phyloP scores from a whole-genome alignment of 92 coral and sea anemone genomes.

The Chrysogorgia sp. region DNA sequence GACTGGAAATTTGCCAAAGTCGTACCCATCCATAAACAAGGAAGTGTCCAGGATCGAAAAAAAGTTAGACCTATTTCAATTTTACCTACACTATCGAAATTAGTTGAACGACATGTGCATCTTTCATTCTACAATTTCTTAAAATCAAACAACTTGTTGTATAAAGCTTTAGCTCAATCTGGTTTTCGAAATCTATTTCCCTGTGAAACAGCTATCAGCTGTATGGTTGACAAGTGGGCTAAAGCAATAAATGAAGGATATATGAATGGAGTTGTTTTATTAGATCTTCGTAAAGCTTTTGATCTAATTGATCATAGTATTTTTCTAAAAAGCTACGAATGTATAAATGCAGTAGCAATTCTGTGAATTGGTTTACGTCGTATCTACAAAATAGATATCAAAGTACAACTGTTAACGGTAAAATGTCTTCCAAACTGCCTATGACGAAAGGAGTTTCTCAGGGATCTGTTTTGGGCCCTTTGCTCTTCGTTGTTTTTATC shows the following conservation, averaged over 20 bases:
- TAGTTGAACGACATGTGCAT: no score
- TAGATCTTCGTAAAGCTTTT: conserved; percentile 40
- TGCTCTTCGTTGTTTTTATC: conserved; percentile 35
- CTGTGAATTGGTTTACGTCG: conserved; percentile 19
- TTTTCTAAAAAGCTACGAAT: conserved; percentile 23
- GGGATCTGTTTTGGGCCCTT: conserved; percentile 40
- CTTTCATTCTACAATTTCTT: conserved; percentile 22
- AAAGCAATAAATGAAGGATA: conserved; percentile 38
- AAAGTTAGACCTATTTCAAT: conserved; percentile 31
- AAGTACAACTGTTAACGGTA: conserved; percentile 27
- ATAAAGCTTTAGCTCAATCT: conserved; percentile 37
- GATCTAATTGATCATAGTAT: conserved; percentile 34
- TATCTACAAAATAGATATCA: conserved; percentile 36
- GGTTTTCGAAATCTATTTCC: conserved; percentile 29
- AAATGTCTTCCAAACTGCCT: conserved; percentile 33
- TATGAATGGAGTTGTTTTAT: conserved; percentile 24
- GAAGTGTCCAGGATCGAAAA: conserved; percentile 22
- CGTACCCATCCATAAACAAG: conserved; percentile 20
- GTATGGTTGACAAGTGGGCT: conserved; percentile 27
- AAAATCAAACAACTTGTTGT: conserved; percentile 11
- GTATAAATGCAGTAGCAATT: conserved; percentile 13
- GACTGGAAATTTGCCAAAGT: conserved; percentile 32
- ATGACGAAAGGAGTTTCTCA: conserved; percentile 36
- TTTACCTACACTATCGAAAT: no score
- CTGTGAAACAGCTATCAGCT: conserved; percentile 36